Percentiles rank a stretch among this genome's conserved stretches.
These are phyloP conservation scores for Eublepharis macularius DNA, from an alignment of 2,113 vertebrate species.

Conservation along the genomic window DNA sequence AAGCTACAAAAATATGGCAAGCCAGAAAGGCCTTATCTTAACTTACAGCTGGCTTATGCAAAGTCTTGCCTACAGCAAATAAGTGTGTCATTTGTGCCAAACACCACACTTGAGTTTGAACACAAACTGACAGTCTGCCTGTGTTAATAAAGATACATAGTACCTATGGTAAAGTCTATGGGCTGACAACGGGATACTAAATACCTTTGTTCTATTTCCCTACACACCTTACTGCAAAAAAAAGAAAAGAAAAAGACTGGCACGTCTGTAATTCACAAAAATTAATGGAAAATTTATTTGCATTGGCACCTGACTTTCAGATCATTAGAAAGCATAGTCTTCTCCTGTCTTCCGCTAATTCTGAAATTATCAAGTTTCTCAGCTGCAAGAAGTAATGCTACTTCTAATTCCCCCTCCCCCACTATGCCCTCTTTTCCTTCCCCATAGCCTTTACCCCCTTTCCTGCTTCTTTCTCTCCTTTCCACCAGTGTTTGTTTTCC, in stretches of 20 bases:
- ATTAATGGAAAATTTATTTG: neutral
- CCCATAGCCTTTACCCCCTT: too few species aligned
- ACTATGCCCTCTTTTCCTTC: too few species aligned
- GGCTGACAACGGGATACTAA: neutral
- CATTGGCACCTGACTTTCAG: neutral
- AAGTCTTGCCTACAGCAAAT: neutral
- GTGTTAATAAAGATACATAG: neutral
- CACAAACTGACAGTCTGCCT: neutral
- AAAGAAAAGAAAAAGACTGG: neutral
- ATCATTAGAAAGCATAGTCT: neutral
- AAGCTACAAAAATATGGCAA: neutral
- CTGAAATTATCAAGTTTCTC: neutral
- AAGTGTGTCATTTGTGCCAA: neutral
- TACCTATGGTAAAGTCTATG: too few species aligned
- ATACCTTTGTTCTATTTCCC: neutral
- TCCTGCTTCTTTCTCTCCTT: too few species aligned
- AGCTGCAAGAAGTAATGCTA: neutral
- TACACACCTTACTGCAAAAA: neutral
- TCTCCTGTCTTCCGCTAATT: neutral
- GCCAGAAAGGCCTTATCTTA: neutral
- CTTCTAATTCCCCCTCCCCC: too few species aligned
- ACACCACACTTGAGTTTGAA: neutral
- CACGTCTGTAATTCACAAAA: neutral
- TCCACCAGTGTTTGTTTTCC: too few species aligned
- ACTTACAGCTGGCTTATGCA: neutral